Evolutionary conservation across 2,113 vertebrate genomes (phyloP), one percentile per base, ranked within the genome.

Genomic region (Thamnaconus septentrionalis): DNA sequence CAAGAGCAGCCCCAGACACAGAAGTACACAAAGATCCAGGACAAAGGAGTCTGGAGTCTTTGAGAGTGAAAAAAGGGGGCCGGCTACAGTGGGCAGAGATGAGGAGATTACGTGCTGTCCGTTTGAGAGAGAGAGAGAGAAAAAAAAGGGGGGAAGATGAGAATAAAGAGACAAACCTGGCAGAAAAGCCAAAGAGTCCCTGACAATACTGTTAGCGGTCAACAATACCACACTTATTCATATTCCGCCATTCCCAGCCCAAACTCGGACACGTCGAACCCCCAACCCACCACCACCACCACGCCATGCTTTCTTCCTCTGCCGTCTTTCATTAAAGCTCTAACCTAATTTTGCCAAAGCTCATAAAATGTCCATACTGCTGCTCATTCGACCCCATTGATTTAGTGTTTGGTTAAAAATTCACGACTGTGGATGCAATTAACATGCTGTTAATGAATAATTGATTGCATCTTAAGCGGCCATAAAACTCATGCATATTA

Each of bases 401-500:
- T 95, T 94, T 94, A 92, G 91, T 90, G 92, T 96, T 95, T 94
- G 94, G 94, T 95, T 96, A 96, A 96, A 96, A 96, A 96, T 97
- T 95, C 95, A 97, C 91, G 93, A 94, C 88, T 93, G 93, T 88
- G 88, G 88, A 80, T 92, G 93, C 95, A 97, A 98, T 98, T 97
- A 98, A 95, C 94, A 96, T 96, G 95, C 95, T 94, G 95, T 98
- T 96, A 98, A 96, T 97, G 94, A 97, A 97, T 97, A 96, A 95
- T 98, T 96, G 95, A 98, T 96, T 93, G 90, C 87, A 93, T 93
- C 94, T 95, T 96, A 96, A 95, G 93, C 93, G 94, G 92, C 92
- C 92, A 93, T 94, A 94, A 94, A 94, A 94, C 91, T 95, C 95
- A 94, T 94, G 92, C 93, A 94, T 91, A 93, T 97, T 92, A 97